phyloP scores from a whole-genome alignment of 2,797 vertebrate genomes.

The Coracias cyanogaster region DNA sequence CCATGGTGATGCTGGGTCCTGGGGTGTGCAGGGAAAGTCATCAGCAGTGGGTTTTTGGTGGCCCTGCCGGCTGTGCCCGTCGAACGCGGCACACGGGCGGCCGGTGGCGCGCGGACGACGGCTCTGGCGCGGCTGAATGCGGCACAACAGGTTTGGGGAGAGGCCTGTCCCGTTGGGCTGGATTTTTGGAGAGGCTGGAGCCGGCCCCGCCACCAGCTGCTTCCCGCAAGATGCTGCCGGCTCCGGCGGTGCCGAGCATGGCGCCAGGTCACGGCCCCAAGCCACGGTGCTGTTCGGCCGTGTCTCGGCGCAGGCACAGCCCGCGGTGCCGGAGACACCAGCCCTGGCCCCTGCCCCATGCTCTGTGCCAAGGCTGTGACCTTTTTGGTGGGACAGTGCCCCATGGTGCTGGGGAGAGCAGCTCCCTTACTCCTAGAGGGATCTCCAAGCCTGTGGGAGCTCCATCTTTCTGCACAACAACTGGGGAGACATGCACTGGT shows the following conservation, averaged over 20 bases:
- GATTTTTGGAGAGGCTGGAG: conserved; percentile 60
- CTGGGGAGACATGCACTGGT: accelerated
- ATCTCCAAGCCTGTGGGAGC: too few relatives aligned
- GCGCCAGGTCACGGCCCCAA: neutral
- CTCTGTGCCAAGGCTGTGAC: neutral
- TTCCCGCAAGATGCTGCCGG: neutral
- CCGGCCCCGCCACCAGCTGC: neutral
- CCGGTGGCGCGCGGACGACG: neutral
- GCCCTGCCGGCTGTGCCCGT: neutral
- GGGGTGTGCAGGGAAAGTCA: neutral
- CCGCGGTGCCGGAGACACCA: accelerated
- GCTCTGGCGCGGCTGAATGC: conserved; percentile 5
- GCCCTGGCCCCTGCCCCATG: accelerated
- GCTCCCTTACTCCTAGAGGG: neutral
- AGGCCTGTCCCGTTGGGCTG: conserved; percentile 31
- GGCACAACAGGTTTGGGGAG: conserved; percentile 25
- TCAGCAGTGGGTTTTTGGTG: accelerated
- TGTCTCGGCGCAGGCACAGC: neutral
- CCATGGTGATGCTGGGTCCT: accelerated
- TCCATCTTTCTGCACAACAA: accelerated
- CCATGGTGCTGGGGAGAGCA: accelerated
- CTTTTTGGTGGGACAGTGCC: accelerated
- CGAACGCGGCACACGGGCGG: neutral
- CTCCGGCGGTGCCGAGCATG: accelerated
- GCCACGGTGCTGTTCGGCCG: neutral